Conservation (phyloP, 64 coral and sea anemone species). For the Stylophora pistillata region DNA sequence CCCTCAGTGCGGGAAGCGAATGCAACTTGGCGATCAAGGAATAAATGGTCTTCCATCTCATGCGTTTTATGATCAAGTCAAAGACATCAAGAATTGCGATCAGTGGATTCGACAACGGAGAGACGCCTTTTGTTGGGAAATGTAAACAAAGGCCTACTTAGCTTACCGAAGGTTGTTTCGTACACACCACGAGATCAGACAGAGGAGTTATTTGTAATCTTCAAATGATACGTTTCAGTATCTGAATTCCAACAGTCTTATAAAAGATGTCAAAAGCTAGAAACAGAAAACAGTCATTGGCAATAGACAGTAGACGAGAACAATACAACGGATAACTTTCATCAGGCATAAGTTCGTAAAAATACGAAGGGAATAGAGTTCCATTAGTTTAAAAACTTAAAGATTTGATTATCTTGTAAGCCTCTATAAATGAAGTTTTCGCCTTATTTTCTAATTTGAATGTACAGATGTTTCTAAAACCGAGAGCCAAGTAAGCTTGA, state of each 20-base stretch:
- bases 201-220: background rate
- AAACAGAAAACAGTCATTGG: background rate
- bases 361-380: background rate
- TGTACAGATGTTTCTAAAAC: too few relatives aligned
- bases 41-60: constrained; percentile 38
- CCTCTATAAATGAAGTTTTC: too few relatives aligned
- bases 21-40: constrained; percentile 9
- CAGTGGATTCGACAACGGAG: constrained; percentile 45
- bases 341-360: background rate
- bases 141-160: background rate
- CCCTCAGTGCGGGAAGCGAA: constrained; percentile 2
- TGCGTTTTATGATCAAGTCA: constrained; percentile 47
- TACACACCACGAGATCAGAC: background rate
- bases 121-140: constrained; percentile 41
- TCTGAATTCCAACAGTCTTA: background rate
- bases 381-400: too few relatives aligned
- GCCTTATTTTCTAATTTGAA: too few relatives aligned
- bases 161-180: background rate
- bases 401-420: too few relatives aligned
- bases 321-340: background rate
- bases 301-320: background rate
- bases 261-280: background rate
- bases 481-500: too few relatives aligned
- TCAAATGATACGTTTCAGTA: background rate
- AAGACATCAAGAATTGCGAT: constrained; percentile 4